Evolutionary conservation across 2,888 invertebrate species (phyloP), one percentile per base, ranked within the genome.

Genomic region (Agonopterix alstromeriana): DNA sequence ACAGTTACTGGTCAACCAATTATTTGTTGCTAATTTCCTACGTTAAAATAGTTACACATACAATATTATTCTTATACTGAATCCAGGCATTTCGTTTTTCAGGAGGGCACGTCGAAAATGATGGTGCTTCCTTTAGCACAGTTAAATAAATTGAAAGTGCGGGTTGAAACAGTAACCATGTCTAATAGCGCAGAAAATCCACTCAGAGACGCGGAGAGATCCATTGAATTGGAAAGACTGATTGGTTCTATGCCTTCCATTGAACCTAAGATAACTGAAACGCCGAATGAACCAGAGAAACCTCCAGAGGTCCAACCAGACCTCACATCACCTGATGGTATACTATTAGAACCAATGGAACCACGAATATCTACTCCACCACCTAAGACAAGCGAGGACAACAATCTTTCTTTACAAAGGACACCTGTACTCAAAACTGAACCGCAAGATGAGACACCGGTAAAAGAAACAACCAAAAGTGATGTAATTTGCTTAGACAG

Each of bases 171-270:
- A 1, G 65, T 84, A 0, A 42, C 52, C 0, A 60, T 76, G 0
- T 57, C 50, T 8, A 45, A 47, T 5, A 49, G 38, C 4, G 62
- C 55, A 11, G 81, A 82, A 11, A 67, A 82, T 51, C 80, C 88
- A 0, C 70, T 70, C 2, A 74, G 72, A 45, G 86, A 86, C 61
- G 88, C 83, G 0, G 82, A 86, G 49, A 71, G 83, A 10, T 82
- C 85, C 1, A 65, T 81, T n/a, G 78, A 85, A 43, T 55, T 88
- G 35, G 84, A 87, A 54, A 81, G 77, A 53, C 73, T 87, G 0
- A 84, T 88, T 2, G 73, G 75, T 27, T 47, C 61, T 8, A 53
- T 51, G 47, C 10, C 51, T 3, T 40, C 43, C 9, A 17, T 42
- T 2, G 42, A 42, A 11, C 17, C 36, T 12, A n/a, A 5, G 0